phyloP scores from a whole-genome alignment of 2,888 invertebrate species.

The Drosophila buzzatii region DNA sequence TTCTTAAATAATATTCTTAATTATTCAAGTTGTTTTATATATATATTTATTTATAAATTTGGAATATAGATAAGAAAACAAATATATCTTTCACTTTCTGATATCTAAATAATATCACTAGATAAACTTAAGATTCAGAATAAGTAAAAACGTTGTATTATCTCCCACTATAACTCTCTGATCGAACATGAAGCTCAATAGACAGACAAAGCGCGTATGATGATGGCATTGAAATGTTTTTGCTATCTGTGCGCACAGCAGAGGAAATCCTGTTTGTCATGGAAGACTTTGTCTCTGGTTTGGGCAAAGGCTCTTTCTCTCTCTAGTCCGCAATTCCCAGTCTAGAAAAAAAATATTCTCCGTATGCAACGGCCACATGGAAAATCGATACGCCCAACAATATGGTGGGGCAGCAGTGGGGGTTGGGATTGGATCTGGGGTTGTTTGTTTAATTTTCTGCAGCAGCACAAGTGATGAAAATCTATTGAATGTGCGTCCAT shows the following conservation, averaged over 20 bases:
- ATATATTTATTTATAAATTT: background rate
- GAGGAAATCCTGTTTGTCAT: slow-evolving; percentile 67
- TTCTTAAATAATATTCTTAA: background rate
- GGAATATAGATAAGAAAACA: background rate
- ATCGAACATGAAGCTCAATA: slow-evolving; percentile 41
- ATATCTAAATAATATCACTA: background rate
- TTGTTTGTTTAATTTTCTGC: slow-evolving; percentile 81
- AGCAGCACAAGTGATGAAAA: slow-evolving; percentile 79
- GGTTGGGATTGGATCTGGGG: slow-evolving; percentile 49
- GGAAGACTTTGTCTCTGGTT: slow-evolving; percentile 30
- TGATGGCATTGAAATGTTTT: slow-evolving; percentile 33
- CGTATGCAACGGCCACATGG: slow-evolving; percentile 31
- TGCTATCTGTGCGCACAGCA: slow-evolving; percentile 54
- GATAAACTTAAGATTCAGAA: background rate
- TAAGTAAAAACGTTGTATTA: background rate
- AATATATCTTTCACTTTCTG: no score
- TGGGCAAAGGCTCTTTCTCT: slow-evolving; percentile 22
- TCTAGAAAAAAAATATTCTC: slow-evolving; percentile 16
- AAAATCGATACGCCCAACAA: slow-evolving; percentile 68
- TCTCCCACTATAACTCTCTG: slow-evolving; percentile 15
- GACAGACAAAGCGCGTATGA: slow-evolving; percentile 16
- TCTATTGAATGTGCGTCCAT: slow-evolving; percentile 70
- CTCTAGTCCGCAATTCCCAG: background rate
- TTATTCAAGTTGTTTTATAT: background rate
- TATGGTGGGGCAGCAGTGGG: slow-evolving; percentile 44